phyloP scores from a whole-genome alignment of 2,113 vertebrate genomes.

The Oxygymnocypris stewartii region DNA sequence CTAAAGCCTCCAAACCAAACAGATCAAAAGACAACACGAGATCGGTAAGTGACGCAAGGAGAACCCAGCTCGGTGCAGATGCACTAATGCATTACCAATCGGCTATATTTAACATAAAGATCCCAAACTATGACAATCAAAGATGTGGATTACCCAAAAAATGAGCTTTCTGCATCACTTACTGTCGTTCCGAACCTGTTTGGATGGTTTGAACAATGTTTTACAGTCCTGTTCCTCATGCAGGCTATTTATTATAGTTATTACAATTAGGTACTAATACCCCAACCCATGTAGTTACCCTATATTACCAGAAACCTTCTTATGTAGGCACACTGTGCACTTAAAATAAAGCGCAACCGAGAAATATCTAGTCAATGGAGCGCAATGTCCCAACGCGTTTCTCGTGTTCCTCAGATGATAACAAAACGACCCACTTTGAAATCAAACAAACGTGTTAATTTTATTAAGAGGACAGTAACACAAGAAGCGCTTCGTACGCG shows the following conservation, averaged over 20 bases:
- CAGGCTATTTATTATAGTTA: no score
- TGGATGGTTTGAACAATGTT: no score
- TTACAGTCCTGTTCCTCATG: no score
- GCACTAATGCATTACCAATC: not conserved
- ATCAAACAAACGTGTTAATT: not conserved
- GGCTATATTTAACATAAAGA: not conserved
- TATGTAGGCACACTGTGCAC: no score
- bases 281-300: no score
- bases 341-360: no score
- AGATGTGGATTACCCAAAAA: no score
- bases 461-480: not conserved
- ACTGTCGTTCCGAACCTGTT: not conserved
- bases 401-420: not conserved
- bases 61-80: not conserved
- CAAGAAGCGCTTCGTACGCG: no score
- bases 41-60: constrained; percentile 51
- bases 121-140: not conserved
- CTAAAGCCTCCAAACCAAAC: constrained; percentile 53
- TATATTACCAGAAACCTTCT: no score
- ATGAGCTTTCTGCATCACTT: not conserved
- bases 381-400: not conserved
- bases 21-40: constrained; percentile 47
- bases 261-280: no score
- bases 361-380: no score
- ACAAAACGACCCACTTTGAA: no score